Evolutionary conservation across 2,113 vertebrate species (phyloP), one percentile per base, ranked within the genome.

Genomic region (Cephalopholis sonnerati): DNA sequence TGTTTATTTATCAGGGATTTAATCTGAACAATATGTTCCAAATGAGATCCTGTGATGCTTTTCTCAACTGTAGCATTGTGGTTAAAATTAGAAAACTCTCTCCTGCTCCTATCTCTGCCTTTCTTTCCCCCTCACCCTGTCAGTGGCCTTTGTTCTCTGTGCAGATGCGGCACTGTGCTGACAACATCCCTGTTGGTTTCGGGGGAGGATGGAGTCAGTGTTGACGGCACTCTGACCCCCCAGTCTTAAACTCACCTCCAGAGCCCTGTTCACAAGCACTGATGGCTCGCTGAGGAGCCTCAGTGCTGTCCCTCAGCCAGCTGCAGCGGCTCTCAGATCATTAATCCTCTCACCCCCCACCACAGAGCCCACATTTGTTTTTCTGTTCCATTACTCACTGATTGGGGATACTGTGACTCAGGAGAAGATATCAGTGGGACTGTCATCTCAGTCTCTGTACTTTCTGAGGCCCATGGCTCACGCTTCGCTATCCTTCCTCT

Each of bases 21-120:
- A 93, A 95, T 93, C 48, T 92, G 91, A 93, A 91, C 90, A 93
- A 77, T 87, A 90, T 94, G 94, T 86, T 90, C 88, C 83, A 91
- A 93, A 95, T 92, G 91, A 93, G 87, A n/a, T 89, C 89, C 84
- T 90, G 89, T 82, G 90, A 89, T 93, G 85, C 82, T 78, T 87
- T 81, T 86, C 77, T 88, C 82, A 64, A 74, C 78, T 84, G 80
- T 72, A 84, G 90, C 81, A 70, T 85, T 88, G 91, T 83, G 88
- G 71, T 86, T 87, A 81, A 90, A 89, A 74, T 79, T 64, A 83
- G 85, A 87, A 83, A 78, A 75, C n/a, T 73, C 83, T 29, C 83
- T 54, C 59, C 73, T 57, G 24, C 82, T 81, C 74, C 75, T 65
- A 68, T 77, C 82, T 79, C 66, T 41, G 66, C 46, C 65, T 66